These are phyloP conservation scores for Salpingus planirostris DNA, from an alignment of 2,888 invertebrate genomes.

Conservation along the genomic window DNA sequence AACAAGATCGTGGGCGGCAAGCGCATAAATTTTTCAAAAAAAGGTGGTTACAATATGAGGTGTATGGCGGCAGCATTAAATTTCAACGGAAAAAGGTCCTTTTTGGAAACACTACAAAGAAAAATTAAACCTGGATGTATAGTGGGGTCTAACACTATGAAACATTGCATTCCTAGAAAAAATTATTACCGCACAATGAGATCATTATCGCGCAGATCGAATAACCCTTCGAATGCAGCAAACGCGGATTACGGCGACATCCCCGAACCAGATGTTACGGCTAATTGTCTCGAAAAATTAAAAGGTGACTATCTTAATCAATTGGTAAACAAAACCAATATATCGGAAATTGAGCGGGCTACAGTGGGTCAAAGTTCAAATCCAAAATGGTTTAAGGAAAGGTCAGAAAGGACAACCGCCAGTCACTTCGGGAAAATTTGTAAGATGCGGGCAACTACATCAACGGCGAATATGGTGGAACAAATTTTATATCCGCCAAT, in stretches of 20 bases:
- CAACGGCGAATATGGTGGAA: neutral
- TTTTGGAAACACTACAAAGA: too few relatives aligned
- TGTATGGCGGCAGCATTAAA: too few relatives aligned
- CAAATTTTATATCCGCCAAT: neutral
- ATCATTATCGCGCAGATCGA: too few relatives aligned
- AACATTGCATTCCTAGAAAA: neutral
- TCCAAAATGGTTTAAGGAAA: neutral
- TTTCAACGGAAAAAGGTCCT: too few relatives aligned
- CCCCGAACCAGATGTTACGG: too few relatives aligned
- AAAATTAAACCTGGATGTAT: too few relatives aligned
- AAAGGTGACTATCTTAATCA: too few relatives aligned
- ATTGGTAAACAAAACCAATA: too few relatives aligned
- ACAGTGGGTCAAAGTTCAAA: neutral
- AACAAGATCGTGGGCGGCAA: neutral
- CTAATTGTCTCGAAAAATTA: too few relatives aligned
- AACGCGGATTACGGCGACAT: too few relatives aligned
- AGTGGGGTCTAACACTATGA: too few relatives aligned
- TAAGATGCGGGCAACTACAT: neutral
- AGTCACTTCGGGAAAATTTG: slow-evolving; percentile 1
- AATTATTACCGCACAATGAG: neutral
- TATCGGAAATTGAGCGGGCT: neutral
- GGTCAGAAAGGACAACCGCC: neutral
- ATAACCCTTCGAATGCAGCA: too few relatives aligned
- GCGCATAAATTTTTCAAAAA: neutral
- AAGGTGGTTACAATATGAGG: neutral